Percentiles rank a stretch among this genome's conserved stretches.
phyloP scores from a whole-genome alignment of 2,797 vertebrate genomes.

The Neosilurus hyrtlii region DNA sequence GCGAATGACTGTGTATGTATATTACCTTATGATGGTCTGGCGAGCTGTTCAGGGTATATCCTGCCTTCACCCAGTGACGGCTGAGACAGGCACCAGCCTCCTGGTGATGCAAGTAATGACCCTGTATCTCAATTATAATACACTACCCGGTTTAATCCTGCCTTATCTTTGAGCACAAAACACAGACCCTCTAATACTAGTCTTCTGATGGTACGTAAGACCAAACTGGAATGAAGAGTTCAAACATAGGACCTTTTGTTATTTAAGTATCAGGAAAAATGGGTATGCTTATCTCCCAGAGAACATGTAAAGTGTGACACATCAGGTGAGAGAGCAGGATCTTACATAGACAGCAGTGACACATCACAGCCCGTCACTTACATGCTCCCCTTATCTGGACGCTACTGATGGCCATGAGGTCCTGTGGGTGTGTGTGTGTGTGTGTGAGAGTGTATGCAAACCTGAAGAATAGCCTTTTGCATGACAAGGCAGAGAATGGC shows the following conservation, averaged over 20 bases:
- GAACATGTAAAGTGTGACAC: constrained; percentile 26
- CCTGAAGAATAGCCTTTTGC: constrained; percentile 17
- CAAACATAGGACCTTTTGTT: neutral
- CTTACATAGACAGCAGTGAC: constrained; percentile 23
- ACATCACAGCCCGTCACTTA: constrained; percentile 42
- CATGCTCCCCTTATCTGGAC: constrained; percentile 1
- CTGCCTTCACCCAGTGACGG: too few relatives aligned
- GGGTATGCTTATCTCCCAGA: constrained; percentile 11
- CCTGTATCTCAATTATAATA: neutral
- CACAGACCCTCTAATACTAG: neutral
- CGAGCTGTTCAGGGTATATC: too few relatives aligned
- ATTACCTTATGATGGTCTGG: too few relatives aligned
- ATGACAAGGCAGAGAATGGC: constrained; percentile 23
- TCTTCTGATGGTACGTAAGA: neutral
- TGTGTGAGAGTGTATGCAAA: neutral
- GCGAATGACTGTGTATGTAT: too few relatives aligned
- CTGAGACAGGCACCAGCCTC: too few relatives aligned
- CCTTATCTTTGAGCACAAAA: neutral
- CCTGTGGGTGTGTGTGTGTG: constrained; percentile 11
- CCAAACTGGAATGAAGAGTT: neutral
- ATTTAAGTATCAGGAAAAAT: neutral
- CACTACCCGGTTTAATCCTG: neutral
- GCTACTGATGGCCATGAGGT: neutral
- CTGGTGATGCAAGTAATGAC: too few relatives aligned
- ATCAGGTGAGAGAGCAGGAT: constrained; percentile 37